Evolutionary conservation across 1,140 invertebrate genomes (phyloP).

Genomic region (Ctenoplectra terminalis): DNA sequence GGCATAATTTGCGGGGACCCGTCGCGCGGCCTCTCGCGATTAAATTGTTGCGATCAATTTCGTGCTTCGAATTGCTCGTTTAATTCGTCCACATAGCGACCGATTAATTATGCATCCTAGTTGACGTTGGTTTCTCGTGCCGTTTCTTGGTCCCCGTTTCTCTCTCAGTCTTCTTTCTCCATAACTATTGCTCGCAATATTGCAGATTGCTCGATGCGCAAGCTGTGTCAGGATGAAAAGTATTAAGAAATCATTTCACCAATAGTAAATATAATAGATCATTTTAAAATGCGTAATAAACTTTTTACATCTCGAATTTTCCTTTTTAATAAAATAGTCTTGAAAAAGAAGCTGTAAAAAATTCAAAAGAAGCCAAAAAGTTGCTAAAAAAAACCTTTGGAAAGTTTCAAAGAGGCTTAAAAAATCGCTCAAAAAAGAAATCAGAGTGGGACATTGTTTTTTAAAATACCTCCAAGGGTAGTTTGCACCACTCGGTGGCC

Average conservation of each 20-base stretch:
- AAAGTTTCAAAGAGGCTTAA: too few relatives aligned
- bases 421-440: too few relatives aligned
- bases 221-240: too few relatives aligned
- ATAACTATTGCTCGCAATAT: neutral
- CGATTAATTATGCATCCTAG: constrained; percentile 27
- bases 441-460: neutral
- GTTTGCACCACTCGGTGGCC: neutral
- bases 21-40: constrained; percentile 23
- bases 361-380: too few relatives aligned
- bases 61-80: constrained; percentile 30
- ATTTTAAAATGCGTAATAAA: too few relatives aligned
- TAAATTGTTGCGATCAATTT: constrained; percentile 46
- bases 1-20: constrained; percentile 26
- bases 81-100: constrained; percentile 27
- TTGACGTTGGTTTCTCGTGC: neutral
- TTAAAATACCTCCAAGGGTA: too few relatives aligned
- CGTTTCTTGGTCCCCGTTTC: neutral
- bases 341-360: neutral
- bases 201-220: neutral
- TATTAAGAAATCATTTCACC: too few relatives aligned
- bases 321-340: neutral
- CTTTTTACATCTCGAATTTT: too few relatives aligned
- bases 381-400: too few relatives aligned
- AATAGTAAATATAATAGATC: too few relatives aligned
- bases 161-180: neutral